Evolutionary conservation across 2,888 invertebrate genomes (phyloP).

Genomic region (Acleris emargana): DNA sequence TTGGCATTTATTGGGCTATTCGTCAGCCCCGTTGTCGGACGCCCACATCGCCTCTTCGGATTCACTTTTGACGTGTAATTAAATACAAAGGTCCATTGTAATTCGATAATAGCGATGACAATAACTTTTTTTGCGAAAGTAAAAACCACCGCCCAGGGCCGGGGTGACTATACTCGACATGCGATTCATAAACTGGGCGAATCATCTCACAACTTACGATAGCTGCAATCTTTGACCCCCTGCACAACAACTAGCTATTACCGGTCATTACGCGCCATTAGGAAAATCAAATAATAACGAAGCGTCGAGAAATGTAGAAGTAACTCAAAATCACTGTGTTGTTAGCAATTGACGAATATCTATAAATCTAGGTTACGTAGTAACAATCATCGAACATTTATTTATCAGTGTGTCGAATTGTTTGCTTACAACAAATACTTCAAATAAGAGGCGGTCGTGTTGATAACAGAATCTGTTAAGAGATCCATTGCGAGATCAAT

Average conservation of each 20-base stretch:
- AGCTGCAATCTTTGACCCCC: too few relatives aligned
- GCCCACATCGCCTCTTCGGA: conserved; percentile 34
- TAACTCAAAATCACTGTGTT: neutral
- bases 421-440: conserved; percentile 33
- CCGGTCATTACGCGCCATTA: too few relatives aligned
- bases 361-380: conserved; percentile 18
- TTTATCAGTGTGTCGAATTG: conserved; percentile 28
- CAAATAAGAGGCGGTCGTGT: conserved; percentile 12
- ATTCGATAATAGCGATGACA: conserved; percentile 39
- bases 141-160: conserved; percentile 17
- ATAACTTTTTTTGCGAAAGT: conserved; percentile 33
- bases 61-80: conserved; percentile 39
- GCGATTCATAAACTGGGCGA: too few relatives aligned
- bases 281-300: too few relatives aligned
- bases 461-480: conserved; percentile 38
- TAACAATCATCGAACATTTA: conserved; percentile 3
- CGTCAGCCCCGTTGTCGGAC: conserved; percentile 64
- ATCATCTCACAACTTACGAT: too few relatives aligned
- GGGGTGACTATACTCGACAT: neutral
- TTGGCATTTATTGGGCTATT: conserved; percentile 79
- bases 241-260: too few relatives aligned
- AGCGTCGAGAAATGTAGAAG: too few relatives aligned
- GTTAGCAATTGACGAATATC: neutral
- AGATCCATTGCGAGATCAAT: conserved; percentile 40
- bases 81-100: conserved; percentile 40